Conservation (phyloP, 2,797 vertebrate species). For the Lophotriccus pileatus region DNA sequence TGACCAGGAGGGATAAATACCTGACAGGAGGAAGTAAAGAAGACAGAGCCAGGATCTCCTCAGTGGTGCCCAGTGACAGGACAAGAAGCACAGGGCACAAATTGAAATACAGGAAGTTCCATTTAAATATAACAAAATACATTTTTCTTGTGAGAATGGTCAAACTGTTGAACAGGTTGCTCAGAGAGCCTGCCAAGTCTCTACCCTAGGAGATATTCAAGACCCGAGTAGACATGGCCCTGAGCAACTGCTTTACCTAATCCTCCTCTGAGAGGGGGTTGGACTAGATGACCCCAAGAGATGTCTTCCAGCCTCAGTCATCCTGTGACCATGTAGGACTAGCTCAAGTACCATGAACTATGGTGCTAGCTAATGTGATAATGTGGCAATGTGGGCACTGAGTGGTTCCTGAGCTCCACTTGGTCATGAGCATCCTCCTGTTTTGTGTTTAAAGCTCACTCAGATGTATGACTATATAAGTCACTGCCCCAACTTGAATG, state of each 20-base stretch:
- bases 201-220: background rate
- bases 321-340: background rate
- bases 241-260: background rate
- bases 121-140: background rate
- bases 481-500: background rate
- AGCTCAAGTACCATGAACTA: background rate
- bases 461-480: background rate
- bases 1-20: background rate
- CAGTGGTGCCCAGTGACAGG: background rate
- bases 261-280: background rate
- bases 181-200: background rate
- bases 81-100: background rate
- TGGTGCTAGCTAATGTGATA: background rate
- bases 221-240: background rate
- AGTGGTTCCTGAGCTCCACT: background rate
- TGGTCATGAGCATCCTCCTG: fast-evolving
- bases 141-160: background rate
- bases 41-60: background rate
- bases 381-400: background rate
- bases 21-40: background rate
- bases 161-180: background rate
- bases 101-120: background rate
- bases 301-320: background rate
- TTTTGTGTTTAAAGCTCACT: background rate
- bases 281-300: background rate